These are phyloP conservation scores for Subanguina moxae DNA, from an alignment of 1,140 invertebrate species.

Conservation along the genomic window DNA sequence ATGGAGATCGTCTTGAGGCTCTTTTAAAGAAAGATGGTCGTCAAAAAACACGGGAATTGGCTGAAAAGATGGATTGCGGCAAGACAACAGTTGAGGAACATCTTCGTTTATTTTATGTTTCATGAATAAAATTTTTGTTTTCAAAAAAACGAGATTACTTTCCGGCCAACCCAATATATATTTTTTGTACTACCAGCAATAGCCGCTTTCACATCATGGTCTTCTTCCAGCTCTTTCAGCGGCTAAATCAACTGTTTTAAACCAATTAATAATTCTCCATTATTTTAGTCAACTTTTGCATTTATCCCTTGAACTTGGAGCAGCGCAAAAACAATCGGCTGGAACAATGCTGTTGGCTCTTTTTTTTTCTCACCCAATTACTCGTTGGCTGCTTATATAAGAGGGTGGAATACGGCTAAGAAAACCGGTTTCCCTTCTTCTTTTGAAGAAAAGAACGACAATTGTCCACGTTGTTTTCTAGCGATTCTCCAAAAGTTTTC, in stretches of 20 bases:
- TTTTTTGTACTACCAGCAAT: conserved; percentile 15
- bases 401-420: background rate
- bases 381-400: background rate
- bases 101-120: no score
- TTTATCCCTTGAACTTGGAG: background rate
- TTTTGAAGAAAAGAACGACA: background rate
- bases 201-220: conserved; percentile 16
- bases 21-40: no score
- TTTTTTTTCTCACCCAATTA: background rate
- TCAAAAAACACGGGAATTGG: no score
- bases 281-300: background rate
- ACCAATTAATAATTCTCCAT: background rate
- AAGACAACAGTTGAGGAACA: no score
- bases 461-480: no score
- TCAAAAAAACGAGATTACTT: no score
- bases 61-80: no score
- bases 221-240: conserved; percentile 16
- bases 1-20: no score
- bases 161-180: no score
- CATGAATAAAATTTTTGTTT: no score
- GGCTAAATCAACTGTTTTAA: conserved; percentile 11
- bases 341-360: background rate
- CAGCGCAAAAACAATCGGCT: background rate
- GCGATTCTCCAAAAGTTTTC: no score
- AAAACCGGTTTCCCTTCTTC: background rate